Evolutionary conservation across 2,888 invertebrate species (phyloP), one percentile per base, ranked within the genome.

Genomic region (Bruchidius siliquastri): DNA sequence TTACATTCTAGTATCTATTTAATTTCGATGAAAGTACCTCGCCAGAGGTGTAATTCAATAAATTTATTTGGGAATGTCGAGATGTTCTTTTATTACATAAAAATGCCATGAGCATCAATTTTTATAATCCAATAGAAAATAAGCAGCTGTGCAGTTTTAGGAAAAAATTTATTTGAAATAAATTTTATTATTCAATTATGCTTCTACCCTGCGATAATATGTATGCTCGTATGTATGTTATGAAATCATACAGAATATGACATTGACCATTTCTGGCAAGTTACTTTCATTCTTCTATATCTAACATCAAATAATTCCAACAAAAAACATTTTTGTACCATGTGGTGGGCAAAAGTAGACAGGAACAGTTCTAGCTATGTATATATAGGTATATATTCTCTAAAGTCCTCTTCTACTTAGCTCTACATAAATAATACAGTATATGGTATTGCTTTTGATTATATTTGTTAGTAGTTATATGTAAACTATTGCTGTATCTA

Each of bases 401-500:
- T 79, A 78, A 78, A 80, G 80, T 82, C 78, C 78, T 81, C 49
- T 26, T 49, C 83, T 83, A 83, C 82, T 81, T 82, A 82, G 79
- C 81, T 81, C 83, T 84, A 83, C 80, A 80, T 84, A 84, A 84
- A 83, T 84, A 81, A 83, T 84, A 83, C 82, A 84, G 80, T 83
- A 83, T 82, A 84, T 80, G 83, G 84, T 85, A 85, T 85, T 85
- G 84, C 84, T 85, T 85, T 85, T 84, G 84, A 85, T 85, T 84
- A 85, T 84, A 84, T 82, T 82, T 82, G 79, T 79, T 77, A 77
- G 76, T 75, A 78, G 77, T 75, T 75, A 77, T 75, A 80, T 83
- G 80, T 84, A 82, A 83, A 85, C 85, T 86, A 86, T 85, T 86
- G 85, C 85, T 86, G 85, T 82, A 81, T 81, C 85, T 86, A 86